Conservation (phyloP, 2,888 invertebrate species). For the Brassicogethes aeneus region DNA sequence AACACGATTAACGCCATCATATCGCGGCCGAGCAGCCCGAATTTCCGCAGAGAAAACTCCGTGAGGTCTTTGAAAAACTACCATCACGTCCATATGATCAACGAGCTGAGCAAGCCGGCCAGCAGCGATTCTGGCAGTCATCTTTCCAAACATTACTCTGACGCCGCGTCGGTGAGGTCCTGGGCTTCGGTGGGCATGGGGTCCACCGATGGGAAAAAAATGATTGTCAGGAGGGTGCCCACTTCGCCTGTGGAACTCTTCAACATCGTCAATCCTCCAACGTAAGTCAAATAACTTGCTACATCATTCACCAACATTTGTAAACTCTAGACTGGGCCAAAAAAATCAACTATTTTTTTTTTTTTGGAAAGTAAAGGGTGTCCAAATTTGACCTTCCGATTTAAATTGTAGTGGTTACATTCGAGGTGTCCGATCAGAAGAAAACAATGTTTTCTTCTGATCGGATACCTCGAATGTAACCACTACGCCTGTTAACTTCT, state of each 20-base stretch:
- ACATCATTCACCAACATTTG: neutral
- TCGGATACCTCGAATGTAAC: too few species aligned
- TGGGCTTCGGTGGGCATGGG: constrained; percentile 82
- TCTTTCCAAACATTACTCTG: constrained; percentile 43
- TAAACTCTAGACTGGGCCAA: neutral
- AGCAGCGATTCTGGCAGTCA: constrained; percentile 49
- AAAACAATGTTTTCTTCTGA: too few species aligned
- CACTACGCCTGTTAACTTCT: too few species aligned
- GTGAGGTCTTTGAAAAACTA: constrained; percentile 28
- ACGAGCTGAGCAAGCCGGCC: constrained; percentile 10
- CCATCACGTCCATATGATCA: constrained; percentile 14
- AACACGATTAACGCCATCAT: constrained; percentile 15
- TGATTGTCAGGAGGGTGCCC: constrained; percentile 76
- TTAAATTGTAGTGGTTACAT: too few species aligned
- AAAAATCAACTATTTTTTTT: neutral
- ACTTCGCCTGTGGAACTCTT: constrained; percentile 79
- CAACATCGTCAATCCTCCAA: constrained; percentile 75
- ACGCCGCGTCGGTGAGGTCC: constrained; percentile 67
- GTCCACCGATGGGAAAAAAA: constrained; percentile 77
- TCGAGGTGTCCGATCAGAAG: too few species aligned
- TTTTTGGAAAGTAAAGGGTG: too few species aligned
- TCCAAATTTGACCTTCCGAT: too few species aligned
- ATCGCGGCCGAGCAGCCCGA: constrained; percentile 25
- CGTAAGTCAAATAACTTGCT: too few species aligned
- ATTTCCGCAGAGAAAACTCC: constrained; percentile 29